Percentiles rank a stretch among this genome's conserved stretches.
Conservation (phyloP, 2,888 invertebrate species). For the Drosophila sordidula region DNA sequence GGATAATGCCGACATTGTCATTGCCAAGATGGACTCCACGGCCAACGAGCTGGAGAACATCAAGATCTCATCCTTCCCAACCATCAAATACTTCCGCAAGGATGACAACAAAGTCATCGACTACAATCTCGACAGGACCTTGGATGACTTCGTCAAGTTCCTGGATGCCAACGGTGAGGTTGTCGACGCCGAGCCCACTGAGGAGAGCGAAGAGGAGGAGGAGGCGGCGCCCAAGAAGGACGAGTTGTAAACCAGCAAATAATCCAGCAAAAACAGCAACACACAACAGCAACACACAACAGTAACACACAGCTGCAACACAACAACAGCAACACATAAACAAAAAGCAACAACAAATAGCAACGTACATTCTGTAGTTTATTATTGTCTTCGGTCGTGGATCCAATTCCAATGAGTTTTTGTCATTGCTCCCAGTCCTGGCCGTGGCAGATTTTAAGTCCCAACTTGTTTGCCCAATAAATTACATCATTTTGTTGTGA, state of each 20-base stretch:
- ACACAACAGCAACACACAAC: conserved; percentile 47
- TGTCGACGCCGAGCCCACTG: conserved; percentile 86
- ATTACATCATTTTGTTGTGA: conserved; percentile 47
- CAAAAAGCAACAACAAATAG: conserved; percentile 60
- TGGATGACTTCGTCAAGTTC: conserved; percentile 97
- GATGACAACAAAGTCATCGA: conserved; percentile 94
- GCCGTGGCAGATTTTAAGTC: conserved; percentile 39
- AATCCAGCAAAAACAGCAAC: conserved; percentile 51
- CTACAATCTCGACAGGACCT: conserved; percentile 97
- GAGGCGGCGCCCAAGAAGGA: conserved; percentile 84
- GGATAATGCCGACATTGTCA: conserved; percentile 92
- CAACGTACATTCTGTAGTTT: conserved; percentile 81
- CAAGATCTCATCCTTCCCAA: conserved; percentile 97
- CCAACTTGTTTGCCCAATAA: conserved; percentile 42
- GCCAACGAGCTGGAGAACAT: conserved; percentile 98
- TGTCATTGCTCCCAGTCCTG: conserved; percentile 54
- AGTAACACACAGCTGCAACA: conserved; percentile 46
- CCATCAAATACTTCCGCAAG: conserved; percentile 97
- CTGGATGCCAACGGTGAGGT: conserved; percentile 95
- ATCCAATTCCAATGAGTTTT: conserved; percentile 67
- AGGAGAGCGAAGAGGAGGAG: conserved; percentile 78
- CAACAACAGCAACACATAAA: conserved; percentile 40
- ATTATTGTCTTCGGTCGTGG: conserved; percentile 55
- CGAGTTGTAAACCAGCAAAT: conserved; percentile 84
- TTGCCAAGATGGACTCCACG: conserved; percentile 99